These are phyloP conservation scores for Philereme transversata DNA, from an alignment of 2,888 invertebrate species.

Conservation along the genomic window DNA sequence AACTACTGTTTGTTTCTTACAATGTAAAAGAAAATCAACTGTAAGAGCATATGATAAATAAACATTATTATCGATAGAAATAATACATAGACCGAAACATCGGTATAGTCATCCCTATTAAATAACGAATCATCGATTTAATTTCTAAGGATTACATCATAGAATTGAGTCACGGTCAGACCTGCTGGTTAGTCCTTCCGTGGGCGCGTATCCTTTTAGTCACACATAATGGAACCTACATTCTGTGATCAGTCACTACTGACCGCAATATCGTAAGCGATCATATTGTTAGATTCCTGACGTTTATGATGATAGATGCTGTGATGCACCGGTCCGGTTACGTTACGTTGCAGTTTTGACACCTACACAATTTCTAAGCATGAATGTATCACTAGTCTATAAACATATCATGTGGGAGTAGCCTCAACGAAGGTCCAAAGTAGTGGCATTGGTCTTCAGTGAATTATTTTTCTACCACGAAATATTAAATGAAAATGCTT, in stretches of 20 bases:
- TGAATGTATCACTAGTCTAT: slow-evolving; percentile 30
- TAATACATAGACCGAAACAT: too few species aligned
- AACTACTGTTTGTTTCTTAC: too few species aligned
- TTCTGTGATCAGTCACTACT: slow-evolving; percentile 57
- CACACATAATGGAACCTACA: slow-evolving; percentile 53
- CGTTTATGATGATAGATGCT: slow-evolving; percentile 50
- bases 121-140: slow-evolving; percentile 69
- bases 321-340: slow-evolving; percentile 37
- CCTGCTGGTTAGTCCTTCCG: slow-evolving; percentile 66
- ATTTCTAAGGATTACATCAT: slow-evolving; percentile 77
- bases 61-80: slow-evolving; percentile 1
- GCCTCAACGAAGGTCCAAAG: background rate
- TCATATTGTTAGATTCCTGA: slow-evolving; percentile 42
- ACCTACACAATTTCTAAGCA: slow-evolving; percentile 44
- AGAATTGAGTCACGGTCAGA: slow-evolving; percentile 78
- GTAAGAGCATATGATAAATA: too few species aligned
- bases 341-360: slow-evolving; percentile 35
- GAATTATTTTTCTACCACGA: too few species aligned
- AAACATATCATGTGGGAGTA: slow-evolving; percentile 14
- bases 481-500: too few species aligned
- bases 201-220: slow-evolving; percentile 75
- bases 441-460: too few species aligned
- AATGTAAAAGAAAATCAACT: too few species aligned
- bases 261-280: slow-evolving; percentile 59
- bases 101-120: slow-evolving; percentile 50